A percentile compares a stretch with the other conserved stretches of the same genome.
Conservation (phyloP, 2,797 vertebrate genomes). For the Molossus alvarezi region DNA sequence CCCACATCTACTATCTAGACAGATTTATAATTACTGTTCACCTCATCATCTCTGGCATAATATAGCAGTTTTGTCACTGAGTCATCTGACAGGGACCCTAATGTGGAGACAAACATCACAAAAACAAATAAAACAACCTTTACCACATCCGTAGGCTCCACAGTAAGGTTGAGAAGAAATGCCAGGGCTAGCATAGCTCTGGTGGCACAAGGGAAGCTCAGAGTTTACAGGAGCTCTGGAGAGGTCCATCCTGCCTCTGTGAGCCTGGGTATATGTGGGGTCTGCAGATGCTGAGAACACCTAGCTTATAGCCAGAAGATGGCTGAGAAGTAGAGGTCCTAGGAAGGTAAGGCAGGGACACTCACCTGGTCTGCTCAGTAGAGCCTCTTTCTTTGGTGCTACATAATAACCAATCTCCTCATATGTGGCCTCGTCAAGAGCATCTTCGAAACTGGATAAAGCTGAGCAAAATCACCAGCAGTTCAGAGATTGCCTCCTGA, state of each 20-base stretch:
- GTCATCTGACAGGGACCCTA: not conserved
- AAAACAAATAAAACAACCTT: not conserved
- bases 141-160: not conserved
- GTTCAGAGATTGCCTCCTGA: not conserved
- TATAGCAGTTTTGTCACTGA: not conserved
- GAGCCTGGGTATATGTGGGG: rapidly evolving
- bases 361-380: not conserved
- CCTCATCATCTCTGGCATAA: not conserved
- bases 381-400: not conserved
- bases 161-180: not conserved
- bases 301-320: rapidly evolving
- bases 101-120: not conserved
- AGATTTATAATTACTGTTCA: not conserved
- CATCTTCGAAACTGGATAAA: not conserved
- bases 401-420: conserved; percentile 9
- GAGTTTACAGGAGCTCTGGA: not conserved
- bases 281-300: not conserved
- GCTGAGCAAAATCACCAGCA: not conserved
- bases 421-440: not conserved
- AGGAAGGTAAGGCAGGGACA: not conserved
- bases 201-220: not conserved
- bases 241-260: not conserved
- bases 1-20: not conserved
- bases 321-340: not conserved
- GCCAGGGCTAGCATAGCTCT: rapidly evolving